Conservation (phyloP, 2,888 invertebrate species). For the Platypus cylindrus region DNA sequence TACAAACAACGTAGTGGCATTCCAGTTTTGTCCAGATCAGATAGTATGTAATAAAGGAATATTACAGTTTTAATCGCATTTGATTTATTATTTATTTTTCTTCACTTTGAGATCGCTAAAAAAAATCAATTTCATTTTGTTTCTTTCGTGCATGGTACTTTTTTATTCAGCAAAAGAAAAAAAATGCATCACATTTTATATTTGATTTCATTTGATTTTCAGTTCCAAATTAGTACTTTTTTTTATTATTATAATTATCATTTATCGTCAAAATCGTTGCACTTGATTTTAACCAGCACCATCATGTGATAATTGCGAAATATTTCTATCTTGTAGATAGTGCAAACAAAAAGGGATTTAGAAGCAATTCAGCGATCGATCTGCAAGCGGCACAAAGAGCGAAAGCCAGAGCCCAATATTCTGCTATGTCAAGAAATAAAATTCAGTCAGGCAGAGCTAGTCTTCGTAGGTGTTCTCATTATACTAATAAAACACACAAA, state of each 20-base stretch:
- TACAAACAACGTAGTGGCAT: constrained; percentile 49
- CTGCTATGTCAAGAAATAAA: constrained; percentile 66
- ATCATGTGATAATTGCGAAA: not conserved
- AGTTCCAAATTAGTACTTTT: too few relatives aligned
- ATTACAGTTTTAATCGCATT: too few relatives aligned
- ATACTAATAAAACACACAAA: too few relatives aligned
- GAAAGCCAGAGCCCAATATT: constrained; percentile 70
- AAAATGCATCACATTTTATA: too few relatives aligned
- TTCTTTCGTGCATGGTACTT: too few relatives aligned
- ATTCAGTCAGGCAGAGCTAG: constrained; percentile 50
- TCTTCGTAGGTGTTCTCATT: constrained; percentile 51
- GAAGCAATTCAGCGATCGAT: constrained; percentile 90
- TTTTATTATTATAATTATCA: too few relatives aligned
- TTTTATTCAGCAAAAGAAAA: too few relatives aligned
- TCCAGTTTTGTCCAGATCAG: constrained; percentile 37
- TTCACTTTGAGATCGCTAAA: too few relatives aligned
- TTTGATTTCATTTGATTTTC: too few relatives aligned
- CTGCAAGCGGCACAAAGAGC: constrained; percentile 83
- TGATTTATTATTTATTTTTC: too few relatives aligned
- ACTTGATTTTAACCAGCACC: not conserved
- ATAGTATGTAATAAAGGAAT: constrained; percentile 32
- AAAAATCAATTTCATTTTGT: too few relatives aligned
- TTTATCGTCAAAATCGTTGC: too few relatives aligned
- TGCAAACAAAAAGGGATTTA: constrained; percentile 39
- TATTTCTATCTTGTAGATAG: constrained; percentile 10